Evolutionary conservation across 1,140 invertebrate species (phyloP).

Genomic region (Musca vetustissima): DNA sequence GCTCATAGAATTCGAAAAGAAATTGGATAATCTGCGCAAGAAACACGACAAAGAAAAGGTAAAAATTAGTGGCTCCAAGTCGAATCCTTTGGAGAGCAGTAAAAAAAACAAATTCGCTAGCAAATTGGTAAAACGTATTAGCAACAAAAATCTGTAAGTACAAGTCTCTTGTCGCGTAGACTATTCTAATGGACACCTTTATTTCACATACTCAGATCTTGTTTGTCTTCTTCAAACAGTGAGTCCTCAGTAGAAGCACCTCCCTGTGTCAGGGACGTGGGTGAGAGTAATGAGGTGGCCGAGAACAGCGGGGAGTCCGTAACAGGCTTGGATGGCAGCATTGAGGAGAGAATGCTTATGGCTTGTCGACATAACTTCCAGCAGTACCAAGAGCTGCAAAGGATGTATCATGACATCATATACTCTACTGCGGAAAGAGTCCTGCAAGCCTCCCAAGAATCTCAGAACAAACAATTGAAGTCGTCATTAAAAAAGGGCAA

Average conservation of each 20-base stretch:
- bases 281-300: constrained; percentile 50
- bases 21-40: constrained; percentile 78
- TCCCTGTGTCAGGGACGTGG: constrained; percentile 46
- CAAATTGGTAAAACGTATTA: constrained; percentile 76
- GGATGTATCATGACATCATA: constrained; percentile 82
- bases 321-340: constrained; percentile 26
- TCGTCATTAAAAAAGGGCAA: constrained; percentile 74
- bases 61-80: constrained; percentile 63
- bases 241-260: constrained; percentile 54
- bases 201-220: constrained; percentile 44
- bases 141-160: constrained; percentile 80
- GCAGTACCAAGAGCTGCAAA: constrained; percentile 76
- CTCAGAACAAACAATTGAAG: constrained; percentile 75
- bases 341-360: constrained; percentile 64
- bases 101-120: constrained; percentile 72
- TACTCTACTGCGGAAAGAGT: constrained; percentile 76
- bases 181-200: background rate
- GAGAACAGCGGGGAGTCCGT: constrained; percentile 36
- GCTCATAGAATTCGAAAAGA: constrained; percentile 80
- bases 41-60: constrained; percentile 83
- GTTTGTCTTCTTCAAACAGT: constrained; percentile 42
- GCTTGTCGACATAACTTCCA: constrained; percentile 71
- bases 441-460: constrained; percentile 74
- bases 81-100: constrained; percentile 60
- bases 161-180: constrained; percentile 4